These are phyloP conservation scores for Raja brachyura DNA, from an alignment of 2,113 vertebrate genomes.

Conservation along the genomic window DNA sequence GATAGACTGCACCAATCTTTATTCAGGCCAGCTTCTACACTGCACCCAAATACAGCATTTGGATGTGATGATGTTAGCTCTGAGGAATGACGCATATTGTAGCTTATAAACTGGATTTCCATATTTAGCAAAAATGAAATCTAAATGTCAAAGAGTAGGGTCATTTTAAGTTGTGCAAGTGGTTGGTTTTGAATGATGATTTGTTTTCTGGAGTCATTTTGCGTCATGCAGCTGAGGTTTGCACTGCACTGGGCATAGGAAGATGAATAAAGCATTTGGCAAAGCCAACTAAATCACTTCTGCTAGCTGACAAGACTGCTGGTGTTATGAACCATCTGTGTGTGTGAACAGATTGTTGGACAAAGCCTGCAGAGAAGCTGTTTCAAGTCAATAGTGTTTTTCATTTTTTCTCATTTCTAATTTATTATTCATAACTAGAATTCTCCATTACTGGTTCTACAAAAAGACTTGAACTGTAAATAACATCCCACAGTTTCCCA, in stretches of 20 bases:
- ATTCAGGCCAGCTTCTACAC: not conserved
- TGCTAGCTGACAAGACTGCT: not conserved
- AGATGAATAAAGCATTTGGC: not conserved
- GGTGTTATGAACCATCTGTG: not conserved
- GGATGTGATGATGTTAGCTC: not conserved
- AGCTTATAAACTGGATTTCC: not conserved
- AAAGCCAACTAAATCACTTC: not conserved
- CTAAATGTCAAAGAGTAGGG: not conserved
- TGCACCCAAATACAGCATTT: not conserved
- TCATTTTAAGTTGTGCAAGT: not conserved
- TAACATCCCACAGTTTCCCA: not conserved
- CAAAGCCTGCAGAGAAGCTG: not conserved
- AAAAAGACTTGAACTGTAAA: not conserved
- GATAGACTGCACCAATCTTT: not conserved
- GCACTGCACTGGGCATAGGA: not conserved
- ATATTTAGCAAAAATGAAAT: not conserved
- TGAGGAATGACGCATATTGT: not conserved
- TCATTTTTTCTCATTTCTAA: not conserved
- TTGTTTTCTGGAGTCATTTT: not conserved
- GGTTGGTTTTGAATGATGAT: not conserved
- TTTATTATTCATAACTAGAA: not conserved
- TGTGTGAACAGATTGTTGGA: no score
- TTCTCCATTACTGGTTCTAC: not conserved
- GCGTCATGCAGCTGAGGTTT: not conserved
- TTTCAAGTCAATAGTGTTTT: not conserved